Conservation (phyloP, 2,797 vertebrate species). For the Eospalax fontanierii region DNA sequence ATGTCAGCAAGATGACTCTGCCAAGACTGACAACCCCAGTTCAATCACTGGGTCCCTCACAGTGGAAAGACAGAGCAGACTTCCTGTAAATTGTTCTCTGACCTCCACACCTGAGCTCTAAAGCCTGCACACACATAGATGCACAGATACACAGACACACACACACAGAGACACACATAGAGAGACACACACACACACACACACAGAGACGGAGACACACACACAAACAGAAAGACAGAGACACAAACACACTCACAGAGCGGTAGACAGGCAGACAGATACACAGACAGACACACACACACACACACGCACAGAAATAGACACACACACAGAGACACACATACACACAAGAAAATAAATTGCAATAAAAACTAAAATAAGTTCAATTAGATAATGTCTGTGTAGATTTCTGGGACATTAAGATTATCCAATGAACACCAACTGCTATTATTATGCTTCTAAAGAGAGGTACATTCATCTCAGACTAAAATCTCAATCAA, state of each 20-base stretch:
- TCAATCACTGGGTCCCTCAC: neutral
- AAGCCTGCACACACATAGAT: neutral
- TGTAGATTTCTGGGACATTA: neutral
- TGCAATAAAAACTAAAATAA: neutral
- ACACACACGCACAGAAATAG: neutral
- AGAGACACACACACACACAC: neutral
- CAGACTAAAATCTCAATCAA: slow-evolving; percentile 9
- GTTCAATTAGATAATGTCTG: slow-evolving; percentile 6
- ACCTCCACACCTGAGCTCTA: neutral
- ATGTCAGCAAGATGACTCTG: neutral
- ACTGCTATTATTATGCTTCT: neutral
- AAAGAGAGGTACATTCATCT: slow-evolving; percentile 2
- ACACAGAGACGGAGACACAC: no score
- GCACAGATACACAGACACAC: neutral
- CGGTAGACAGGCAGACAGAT: no score
- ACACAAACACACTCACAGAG: neutral
- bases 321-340: no score
- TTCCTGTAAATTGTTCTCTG: neutral
- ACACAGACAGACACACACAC: neutral
- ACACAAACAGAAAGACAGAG: neutral
- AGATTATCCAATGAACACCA: neutral
- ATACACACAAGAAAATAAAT: neutral
- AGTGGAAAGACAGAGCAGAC: no score
- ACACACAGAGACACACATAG: neutral
- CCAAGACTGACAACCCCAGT: neutral